Percentiles rank a stretch among this genome's conserved stretches.
These are phyloP conservation scores for Choloepus didactylus DNA, from an alignment of 2,797 vertebrate genomes.

Conservation along the genomic window DNA sequence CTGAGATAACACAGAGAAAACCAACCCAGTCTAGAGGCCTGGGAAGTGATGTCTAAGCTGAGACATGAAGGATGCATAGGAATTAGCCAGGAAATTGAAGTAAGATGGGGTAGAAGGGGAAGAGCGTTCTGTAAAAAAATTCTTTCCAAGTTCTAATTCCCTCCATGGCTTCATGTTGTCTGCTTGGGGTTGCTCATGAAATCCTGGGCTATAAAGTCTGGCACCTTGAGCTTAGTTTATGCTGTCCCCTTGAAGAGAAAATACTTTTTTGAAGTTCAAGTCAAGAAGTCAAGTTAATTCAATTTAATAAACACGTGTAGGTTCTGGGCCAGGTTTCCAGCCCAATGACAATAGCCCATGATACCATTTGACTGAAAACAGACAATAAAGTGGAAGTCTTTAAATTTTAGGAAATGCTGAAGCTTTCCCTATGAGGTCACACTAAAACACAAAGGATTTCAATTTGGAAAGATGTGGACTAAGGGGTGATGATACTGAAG, in stretches of 20 bases:
- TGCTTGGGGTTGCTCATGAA: not conserved
- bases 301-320: constrained; percentile 21
- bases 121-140: not conserved
- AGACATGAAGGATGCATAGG: not conserved
- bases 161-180: not conserved
- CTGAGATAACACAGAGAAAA: not conserved
- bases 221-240: not conserved
- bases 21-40: not conserved
- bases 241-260: constrained; percentile 26
- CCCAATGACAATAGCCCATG: not conserved
- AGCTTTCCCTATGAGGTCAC: not conserved
- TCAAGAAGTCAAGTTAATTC: constrained; percentile 19
- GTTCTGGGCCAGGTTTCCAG: constrained; percentile 22
- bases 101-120: not conserved
- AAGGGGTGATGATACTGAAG: not conserved
- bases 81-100: not conserved
- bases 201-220: not conserved
- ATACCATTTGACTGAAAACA: not conserved
- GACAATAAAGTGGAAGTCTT: constrained; percentile 1
- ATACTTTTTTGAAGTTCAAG: constrained; percentile 13
- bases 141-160: not conserved
- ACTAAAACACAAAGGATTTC: not conserved
- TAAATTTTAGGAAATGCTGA: constrained; percentile 30
- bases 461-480: not conserved
- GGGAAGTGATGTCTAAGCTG: not conserved